A percentile compares a stretch with the other conserved stretches of the same genome.
These are phyloP conservation scores for Clarias pachynema DNA, from an alignment of 2,797 vertebrate species.

Conservation along the genomic window DNA sequence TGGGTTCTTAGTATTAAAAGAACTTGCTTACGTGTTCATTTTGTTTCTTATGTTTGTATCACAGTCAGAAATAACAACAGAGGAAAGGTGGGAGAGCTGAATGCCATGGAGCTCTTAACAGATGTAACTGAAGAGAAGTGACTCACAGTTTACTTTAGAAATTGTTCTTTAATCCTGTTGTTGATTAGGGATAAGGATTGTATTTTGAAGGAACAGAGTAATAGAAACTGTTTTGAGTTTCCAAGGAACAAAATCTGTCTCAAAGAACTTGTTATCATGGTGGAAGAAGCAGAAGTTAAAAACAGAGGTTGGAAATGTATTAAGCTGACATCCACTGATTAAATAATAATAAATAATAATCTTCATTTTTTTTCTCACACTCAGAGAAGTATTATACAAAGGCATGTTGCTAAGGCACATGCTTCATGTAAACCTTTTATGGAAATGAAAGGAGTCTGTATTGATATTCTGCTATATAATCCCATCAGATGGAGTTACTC, in stretches of 20 bases:
- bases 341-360: too few species aligned
- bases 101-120: background rate
- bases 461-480: background rate
- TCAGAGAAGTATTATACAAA: slow-evolving; percentile 4
- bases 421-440: background rate
- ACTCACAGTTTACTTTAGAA: background rate
- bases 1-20: background rate
- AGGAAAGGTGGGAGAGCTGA: background rate
- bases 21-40: background rate
- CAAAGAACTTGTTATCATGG: background rate
- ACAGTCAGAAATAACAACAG: background rate
- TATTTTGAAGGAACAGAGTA: background rate
- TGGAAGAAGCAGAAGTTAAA: background rate
- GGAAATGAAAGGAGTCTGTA: background rate
- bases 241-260: background rate
- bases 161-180: slow-evolving; percentile 9
- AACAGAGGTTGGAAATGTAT: background rate
- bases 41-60: background rate
- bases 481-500: background rate
- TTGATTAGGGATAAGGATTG: background rate
- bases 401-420: background rate
- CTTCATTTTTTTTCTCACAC: background rate
- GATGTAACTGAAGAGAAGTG: background rate
- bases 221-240: background rate
- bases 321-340: background rate